Conservation (phyloP, 1,140 invertebrate genomes). For the Atta cephalotes region DNA sequence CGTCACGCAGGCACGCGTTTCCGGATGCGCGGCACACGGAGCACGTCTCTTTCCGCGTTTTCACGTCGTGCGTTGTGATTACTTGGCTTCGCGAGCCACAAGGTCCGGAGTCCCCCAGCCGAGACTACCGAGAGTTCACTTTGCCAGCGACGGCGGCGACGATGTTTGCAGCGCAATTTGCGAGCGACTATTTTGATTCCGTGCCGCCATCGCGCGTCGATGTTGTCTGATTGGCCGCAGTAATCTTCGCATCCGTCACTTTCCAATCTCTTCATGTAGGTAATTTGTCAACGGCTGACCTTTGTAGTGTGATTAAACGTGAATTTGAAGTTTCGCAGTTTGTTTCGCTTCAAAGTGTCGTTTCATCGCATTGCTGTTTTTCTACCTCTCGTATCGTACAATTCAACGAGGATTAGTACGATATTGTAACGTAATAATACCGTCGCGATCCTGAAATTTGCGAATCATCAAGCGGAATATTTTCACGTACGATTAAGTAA, state of each 20-base stretch:
- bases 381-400: neutral
- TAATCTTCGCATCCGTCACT: constrained; percentile 42
- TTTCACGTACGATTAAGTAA: neutral
- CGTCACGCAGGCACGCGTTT: constrained; percentile 41
- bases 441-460: neutral
- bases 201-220: neutral
- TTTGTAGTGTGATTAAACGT: constrained; percentile 32
- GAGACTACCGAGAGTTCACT: neutral
- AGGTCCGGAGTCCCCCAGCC: neutral
- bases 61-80: neutral
- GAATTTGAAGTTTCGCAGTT: constrained; percentile 14
- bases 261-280: constrained; percentile 33
- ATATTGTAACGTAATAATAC: neutral
- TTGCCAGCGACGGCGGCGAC: no score
- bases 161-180: constrained; percentile 36
- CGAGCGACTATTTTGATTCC: constrained; percentile 18
- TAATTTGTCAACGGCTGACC: constrained; percentile 18
- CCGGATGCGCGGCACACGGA: constrained; percentile 32
- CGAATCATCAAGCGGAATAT: neutral
- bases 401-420: neutral
- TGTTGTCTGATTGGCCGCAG: neutral
- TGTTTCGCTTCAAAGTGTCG: neutral
- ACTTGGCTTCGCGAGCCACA: neutral
- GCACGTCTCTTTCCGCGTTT: constrained; percentile 43
- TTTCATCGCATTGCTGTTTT: neutral